Percentiles rank a stretch among this genome's conserved stretches.
phyloP scores from a whole-genome alignment of 2,113 vertebrate genomes.

The Serinus canaria region DNA sequence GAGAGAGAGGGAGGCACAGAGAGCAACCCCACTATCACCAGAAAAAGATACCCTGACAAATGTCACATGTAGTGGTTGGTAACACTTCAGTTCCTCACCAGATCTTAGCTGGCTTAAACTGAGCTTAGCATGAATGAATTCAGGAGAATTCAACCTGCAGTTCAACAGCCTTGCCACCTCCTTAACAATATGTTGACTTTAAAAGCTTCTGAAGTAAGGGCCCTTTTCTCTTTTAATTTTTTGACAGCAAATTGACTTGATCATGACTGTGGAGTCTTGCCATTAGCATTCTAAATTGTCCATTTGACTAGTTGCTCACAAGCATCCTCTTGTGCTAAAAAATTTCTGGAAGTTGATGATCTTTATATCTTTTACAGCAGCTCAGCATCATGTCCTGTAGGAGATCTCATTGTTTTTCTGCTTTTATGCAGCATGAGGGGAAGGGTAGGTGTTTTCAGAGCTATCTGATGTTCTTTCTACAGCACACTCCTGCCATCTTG shows the following conservation, averaged over 20 bases:
- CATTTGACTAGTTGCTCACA: not conserved
- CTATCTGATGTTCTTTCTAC: not conserved
- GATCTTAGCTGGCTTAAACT: not conserved
- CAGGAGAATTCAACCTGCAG: not conserved
- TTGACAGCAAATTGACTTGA: not conserved
- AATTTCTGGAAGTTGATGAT: not conserved
- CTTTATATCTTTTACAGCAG: not conserved
- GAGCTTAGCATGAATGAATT: not conserved
- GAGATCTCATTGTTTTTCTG: not conserved
- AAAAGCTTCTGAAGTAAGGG: not conserved
- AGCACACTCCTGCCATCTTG: not conserved
- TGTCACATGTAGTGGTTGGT: not conserved
- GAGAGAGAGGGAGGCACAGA: too few species aligned
- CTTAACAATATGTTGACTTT: not conserved
- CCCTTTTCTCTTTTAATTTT: constrained; percentile 3
- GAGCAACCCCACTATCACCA: not conserved
- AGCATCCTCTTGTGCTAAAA: not conserved
- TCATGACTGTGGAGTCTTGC: not conserved
- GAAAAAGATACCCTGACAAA: not conserved
- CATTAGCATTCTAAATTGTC: not conserved
- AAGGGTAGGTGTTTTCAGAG: not conserved
- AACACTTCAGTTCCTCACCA: not conserved
- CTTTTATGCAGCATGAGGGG: not conserved
- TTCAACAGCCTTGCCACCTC: not conserved
- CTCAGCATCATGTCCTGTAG: not conserved